These are phyloP conservation scores for Desmophyllum pertusum DNA, from an alignment of 92 coral and sea anemone species.

Conservation along the genomic window DNA sequence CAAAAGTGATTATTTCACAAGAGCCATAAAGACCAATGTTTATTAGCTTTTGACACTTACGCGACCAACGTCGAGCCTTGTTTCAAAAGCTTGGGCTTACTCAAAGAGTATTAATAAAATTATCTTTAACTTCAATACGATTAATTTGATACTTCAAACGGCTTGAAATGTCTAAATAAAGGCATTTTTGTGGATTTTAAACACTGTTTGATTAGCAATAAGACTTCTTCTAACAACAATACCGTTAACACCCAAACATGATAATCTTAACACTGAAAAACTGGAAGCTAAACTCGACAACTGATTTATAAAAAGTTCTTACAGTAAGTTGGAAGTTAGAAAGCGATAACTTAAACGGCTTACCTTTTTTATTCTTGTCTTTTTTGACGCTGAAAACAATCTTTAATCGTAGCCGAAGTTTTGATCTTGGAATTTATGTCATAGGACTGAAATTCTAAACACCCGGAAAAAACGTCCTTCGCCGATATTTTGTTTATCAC, in stretches of 20 bases:
- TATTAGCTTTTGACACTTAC: background rate
- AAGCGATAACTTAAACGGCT: background rate
- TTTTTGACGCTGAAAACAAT: slow-evolving; percentile 3
- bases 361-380: slow-evolving; percentile 19
- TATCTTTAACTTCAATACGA: background rate
- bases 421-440: slow-evolving; percentile 38
- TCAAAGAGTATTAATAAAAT: background rate
- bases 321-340: background rate
- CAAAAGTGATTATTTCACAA: background rate
- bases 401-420: background rate
- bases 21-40: background rate
- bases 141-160: too few species aligned
- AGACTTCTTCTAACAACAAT: background rate
- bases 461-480: background rate
- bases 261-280: background rate
- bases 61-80: background rate
- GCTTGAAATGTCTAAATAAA: background rate
- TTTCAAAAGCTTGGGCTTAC: background rate
- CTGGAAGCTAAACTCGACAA: background rate
- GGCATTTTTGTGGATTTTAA: background rate
- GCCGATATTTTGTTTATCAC: background rate
- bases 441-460: slow-evolving; percentile 31
- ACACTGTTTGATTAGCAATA: background rate
- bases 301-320: background rate
- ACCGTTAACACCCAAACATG: background rate